phyloP scores from a whole-genome alignment of 92 coral and sea anemone genomes.

The Epizoanthus illoricatus region DNA sequence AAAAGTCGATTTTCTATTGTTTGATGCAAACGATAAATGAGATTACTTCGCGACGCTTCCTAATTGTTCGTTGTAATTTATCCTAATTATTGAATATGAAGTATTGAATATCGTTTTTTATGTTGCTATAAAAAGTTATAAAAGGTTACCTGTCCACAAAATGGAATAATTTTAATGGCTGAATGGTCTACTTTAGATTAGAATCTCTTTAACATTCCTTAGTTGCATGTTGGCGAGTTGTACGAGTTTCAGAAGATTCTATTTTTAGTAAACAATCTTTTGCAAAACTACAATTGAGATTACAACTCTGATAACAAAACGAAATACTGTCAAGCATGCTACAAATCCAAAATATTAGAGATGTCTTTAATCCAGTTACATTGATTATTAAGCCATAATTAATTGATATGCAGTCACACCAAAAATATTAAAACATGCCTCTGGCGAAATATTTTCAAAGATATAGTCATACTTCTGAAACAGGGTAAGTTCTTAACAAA shows the following conservation, averaged over 20 bases:
- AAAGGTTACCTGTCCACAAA: too few relatives aligned
- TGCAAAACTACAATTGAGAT: neutral
- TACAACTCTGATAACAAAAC: neutral
- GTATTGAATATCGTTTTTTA: neutral
- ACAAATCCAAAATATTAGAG: neutral
- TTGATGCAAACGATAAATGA: too few relatives aligned
- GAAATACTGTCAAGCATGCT: neutral
- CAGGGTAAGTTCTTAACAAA: too few relatives aligned
- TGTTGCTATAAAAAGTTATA: neutral
- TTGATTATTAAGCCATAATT: neutral
- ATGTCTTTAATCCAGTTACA: constrained; percentile 5
- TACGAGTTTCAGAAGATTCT: neutral
- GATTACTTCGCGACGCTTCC: too few relatives aligned
- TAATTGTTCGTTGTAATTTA: neutral
- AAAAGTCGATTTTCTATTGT: too few relatives aligned
- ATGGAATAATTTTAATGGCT: neutral
- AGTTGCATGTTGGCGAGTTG: neutral
- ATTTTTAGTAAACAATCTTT: neutral
- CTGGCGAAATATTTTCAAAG: neutral
- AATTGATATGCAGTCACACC: neutral
- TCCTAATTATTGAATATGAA: neutral
- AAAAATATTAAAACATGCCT: neutral
- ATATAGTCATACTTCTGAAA: too few relatives aligned
- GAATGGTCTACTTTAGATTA: too few relatives aligned
- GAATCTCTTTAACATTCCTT: too few relatives aligned